Conservation (phyloP, 2,888 invertebrate species). For the Agrilus cyanescens region DNA sequence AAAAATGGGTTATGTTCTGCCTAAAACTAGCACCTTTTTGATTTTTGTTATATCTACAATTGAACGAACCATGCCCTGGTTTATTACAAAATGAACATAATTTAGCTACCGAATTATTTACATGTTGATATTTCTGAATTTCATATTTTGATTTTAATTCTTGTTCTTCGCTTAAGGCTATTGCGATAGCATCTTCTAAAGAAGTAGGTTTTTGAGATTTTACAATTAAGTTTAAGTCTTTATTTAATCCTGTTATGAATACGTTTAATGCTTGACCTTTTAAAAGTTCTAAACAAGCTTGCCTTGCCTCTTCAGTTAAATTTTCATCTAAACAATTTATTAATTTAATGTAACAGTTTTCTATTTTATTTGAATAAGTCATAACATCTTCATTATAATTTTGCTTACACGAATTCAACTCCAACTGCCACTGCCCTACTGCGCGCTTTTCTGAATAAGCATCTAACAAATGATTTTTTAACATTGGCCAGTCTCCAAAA, state of each 20-base stretch:
- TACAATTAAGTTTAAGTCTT: conserved; percentile 21
- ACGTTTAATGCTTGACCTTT: conserved; percentile 22
- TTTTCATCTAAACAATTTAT: conserved; percentile 17
- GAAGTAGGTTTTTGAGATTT: conserved; percentile 21
- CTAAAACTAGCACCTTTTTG: too few species aligned
- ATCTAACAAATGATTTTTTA: conserved; percentile 12
- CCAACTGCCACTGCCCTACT: conserved; percentile 22
- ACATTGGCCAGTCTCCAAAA: conserved; percentile 14
- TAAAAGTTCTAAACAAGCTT: conserved; percentile 17
- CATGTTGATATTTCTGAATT: conserved; percentile 18
- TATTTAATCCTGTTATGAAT: conserved; percentile 21
- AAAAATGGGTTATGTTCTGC: too few species aligned
- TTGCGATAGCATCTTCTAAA: conserved; percentile 21
- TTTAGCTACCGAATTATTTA: too few species aligned
- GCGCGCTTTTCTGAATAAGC: conserved; percentile 21
- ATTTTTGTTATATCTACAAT: too few species aligned
- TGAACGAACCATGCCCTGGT: too few species aligned
- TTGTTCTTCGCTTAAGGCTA: conserved; percentile 20
- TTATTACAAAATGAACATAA: too few species aligned
- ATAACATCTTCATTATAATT: conserved; percentile 16
- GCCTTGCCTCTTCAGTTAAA: conserved; percentile 10
- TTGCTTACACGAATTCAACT: conserved; percentile 21
- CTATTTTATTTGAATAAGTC: conserved; percentile 18
- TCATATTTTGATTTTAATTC: too few species aligned
- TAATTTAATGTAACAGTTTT: conserved; percentile 22